Percentiles rank a stretch among this genome's conserved stretches.
Conservation (phyloP, 2,797 vertebrate species). For the Prionace glauca region DNA sequence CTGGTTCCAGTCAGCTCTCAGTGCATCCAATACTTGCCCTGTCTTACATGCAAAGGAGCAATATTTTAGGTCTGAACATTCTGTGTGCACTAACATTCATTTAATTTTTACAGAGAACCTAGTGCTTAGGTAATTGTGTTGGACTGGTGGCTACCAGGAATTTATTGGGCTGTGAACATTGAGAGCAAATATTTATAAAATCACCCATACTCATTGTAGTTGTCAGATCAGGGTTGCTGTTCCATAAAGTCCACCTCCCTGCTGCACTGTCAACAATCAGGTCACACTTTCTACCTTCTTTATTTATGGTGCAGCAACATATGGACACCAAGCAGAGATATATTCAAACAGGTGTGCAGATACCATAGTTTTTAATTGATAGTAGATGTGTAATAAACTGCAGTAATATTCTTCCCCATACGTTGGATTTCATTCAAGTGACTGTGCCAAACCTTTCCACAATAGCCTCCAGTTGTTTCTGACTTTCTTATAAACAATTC, state of each 20-base stretch:
- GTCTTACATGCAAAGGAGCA: neutral
- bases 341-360: neutral
- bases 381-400: neutral
- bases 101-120: neutral
- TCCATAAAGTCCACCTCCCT: neutral
- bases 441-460: constrained; percentile 20
- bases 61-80: neutral
- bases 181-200: neutral
- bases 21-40: neutral
- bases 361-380: neutral
- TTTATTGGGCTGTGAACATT: neutral
- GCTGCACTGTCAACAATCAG: neutral
- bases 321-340: neutral
- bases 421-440: constrained; percentile 21
- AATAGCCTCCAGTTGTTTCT: constrained; percentile 25
- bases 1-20: neutral
- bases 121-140: neutral
- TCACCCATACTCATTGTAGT: neutral
- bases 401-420: constrained; percentile 11
- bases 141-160: neutral
- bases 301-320: too few relatives aligned
- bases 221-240: neutral
- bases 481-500: neutral
- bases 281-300: neutral
- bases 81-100: neutral